Evolutionary conservation across 2,113 vertebrate species (phyloP), one percentile per base, ranked within the genome.

Genomic region (Psephotus haematonotus): DNA sequence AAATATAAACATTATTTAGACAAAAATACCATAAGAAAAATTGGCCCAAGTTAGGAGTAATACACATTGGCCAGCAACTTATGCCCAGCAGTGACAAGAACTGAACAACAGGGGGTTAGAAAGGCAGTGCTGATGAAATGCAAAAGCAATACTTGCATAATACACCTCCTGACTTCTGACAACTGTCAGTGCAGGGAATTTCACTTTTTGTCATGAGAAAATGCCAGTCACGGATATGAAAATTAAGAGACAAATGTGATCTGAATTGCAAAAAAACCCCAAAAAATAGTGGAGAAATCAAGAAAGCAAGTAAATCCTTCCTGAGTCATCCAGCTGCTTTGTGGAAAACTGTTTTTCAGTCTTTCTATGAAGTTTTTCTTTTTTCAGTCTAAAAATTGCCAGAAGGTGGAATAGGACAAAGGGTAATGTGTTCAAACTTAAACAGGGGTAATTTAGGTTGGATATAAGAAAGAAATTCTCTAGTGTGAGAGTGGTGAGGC

Each of bases 21-120:
- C 64, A 88, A 71, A 65, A 3, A 10, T 77, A 74, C 10, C 18
- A 7, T 37, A 47, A 39, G 19, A 63, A 17, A 0, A 0, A 67
- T 3, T 67, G 37, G 75, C 50, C 29, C 0, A 4, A 50, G 16
- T 46, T 59, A 47, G 39, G 29, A 25, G 24, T 43, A 88, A 52
- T 68, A 18, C 14, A 35, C 13, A 37, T 60, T 1, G 4, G 17
- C 27, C 10, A 7, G 20, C 4, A 1, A 35, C 6, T 6, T 55
- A 17, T 1, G 1, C 35, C n/a, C 43, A 50, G 47, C 24, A 35
- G 77, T 3, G 2, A 16, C 46, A 47, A 46, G 68, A 53, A 57
- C 23, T 31, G 24, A 65, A 39, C 1, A 4, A 13, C 31, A 28
- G 39, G 1, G 2, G 33, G 8, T 64, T 49, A 67, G 47, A 90